phyloP scores from a whole-genome alignment of 2,888 invertebrate species.

The Pseudococcus viburni region DNA sequence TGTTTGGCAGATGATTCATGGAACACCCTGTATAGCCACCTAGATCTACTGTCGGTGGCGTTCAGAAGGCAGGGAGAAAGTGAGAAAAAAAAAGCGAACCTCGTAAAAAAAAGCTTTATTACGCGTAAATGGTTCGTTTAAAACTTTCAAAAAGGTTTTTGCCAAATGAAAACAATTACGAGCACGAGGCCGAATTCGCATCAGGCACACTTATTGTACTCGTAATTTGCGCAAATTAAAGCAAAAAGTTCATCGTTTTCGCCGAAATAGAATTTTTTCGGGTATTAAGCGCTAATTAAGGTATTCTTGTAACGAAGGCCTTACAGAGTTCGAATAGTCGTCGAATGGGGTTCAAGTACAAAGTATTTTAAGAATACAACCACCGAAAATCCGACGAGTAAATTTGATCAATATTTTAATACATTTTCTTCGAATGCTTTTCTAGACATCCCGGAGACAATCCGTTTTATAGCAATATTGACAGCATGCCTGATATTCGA shows the following conservation, averaged over 20 bases:
- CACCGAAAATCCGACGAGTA: not conserved
- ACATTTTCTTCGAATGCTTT: constrained; percentile 69
- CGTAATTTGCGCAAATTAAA: not conserved
- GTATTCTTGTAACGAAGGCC: not conserved
- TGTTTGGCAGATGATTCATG: no score
- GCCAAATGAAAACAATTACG: not conserved
- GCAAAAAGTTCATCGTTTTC: not conserved
- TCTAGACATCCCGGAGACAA: constrained; percentile 89
- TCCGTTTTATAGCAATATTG: constrained; percentile 99
- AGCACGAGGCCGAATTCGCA: not conserved
- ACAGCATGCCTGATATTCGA: constrained; percentile 99
- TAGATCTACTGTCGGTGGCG: no score
- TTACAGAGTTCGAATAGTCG: not conserved
- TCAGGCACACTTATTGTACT: not conserved
- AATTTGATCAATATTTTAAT: constrained; percentile 24
- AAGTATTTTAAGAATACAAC: not conserved
- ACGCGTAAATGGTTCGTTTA: constrained; percentile 19
- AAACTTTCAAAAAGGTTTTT: not conserved
- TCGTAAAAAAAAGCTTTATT: constrained; percentile 18
- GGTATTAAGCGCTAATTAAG: not conserved
- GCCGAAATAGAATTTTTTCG: not conserved
- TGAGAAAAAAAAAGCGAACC: not conserved
- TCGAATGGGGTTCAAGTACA: constrained; percentile 4
- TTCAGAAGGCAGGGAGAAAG: not conserved
- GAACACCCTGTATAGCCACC: no score